Evolutionary conservation across 2,888 invertebrate species (phyloP), one percentile per base, ranked within the genome.

Genomic region (Calephelis perditalis): DNA sequence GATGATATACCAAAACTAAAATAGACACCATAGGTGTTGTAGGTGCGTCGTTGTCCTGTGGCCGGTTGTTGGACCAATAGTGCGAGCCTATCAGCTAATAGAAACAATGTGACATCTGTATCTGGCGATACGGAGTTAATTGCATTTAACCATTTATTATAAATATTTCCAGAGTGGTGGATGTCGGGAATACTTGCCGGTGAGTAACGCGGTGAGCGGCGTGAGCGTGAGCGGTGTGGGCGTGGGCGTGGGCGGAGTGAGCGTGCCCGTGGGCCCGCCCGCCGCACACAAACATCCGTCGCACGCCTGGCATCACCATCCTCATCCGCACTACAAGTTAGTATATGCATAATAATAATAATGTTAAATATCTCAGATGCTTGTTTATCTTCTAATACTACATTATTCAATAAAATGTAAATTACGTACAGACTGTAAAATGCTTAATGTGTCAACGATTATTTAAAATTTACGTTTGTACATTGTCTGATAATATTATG

Each of bases 291-390:
- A 84, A 67, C 82, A 80, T 73, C 69, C 71, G 12, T 57, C 69
- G 45, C 73, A 74, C 70, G 83, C 81, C 47, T 89, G 88, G 87
- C 87, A 86, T 59, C 86, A 86, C 63, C 87, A 86, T 46, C 84
- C 85, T n/a, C 87, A 86, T 60, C 71, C 86, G n/a, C 87, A 88
- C 63, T 89, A 88, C 75, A 88, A 88, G 88, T 88, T 1, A 74
- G 81, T 76, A 40, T 7, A 3, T 7, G 36, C 56, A 1, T 8
- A 35, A 45, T n/a, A 40, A 2, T 26, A 26, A 26, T 45, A 11
- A 15, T 45, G 44, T 37, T 37, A 7, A 46, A 26, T 26, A 3
- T 3, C 26, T 26, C 26, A 26, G 26, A 26, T 26, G 26, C 4
- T 26, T 26, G 1, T 26, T 26, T 26, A 26, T 26, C 26, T 26